Conservation (phyloP, 1,140 invertebrate genomes). For the Piezodorus guildinii region DNA sequence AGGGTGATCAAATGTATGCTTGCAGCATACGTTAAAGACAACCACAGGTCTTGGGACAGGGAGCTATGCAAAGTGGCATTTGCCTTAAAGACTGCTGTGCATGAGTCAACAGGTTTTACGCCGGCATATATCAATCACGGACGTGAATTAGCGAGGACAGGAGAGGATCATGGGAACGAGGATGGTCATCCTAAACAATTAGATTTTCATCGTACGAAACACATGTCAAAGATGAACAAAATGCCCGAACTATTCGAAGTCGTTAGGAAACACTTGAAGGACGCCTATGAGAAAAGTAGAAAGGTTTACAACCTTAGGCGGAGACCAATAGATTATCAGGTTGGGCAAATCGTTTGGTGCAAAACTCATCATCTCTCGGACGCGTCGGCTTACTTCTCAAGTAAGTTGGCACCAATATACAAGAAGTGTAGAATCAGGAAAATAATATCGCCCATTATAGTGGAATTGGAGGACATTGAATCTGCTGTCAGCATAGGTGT, state of each 20-base stretch:
- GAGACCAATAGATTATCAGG: too few species aligned
- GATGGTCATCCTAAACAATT: not conserved
- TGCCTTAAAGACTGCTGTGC: conserved; percentile 34
- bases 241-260: not conserved
- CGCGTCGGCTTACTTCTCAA: not conserved
- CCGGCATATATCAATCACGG: conserved; percentile 34
- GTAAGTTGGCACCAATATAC: not conserved
- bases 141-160: conserved; percentile 30
- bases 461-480: not conserved
- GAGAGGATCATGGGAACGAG: not conserved
- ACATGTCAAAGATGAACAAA: not conserved
- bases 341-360: too few species aligned
- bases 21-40: conserved; percentile 30
- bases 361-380: not conserved
- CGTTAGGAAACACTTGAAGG: not conserved
- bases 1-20: conserved; percentile 35
- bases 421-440: not conserved
- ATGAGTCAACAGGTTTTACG: conserved; percentile 32
- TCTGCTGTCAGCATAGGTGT: not conserved
- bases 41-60: conserved; percentile 33
- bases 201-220: not conserved
- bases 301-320: too few species aligned
- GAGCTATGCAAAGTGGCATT: conserved; percentile 33
- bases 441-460: not conserved
- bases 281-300: not conserved